Base-by-base conservation (phyloP, 1,140 invertebrate species). In the Papilio polytes region DNA sequence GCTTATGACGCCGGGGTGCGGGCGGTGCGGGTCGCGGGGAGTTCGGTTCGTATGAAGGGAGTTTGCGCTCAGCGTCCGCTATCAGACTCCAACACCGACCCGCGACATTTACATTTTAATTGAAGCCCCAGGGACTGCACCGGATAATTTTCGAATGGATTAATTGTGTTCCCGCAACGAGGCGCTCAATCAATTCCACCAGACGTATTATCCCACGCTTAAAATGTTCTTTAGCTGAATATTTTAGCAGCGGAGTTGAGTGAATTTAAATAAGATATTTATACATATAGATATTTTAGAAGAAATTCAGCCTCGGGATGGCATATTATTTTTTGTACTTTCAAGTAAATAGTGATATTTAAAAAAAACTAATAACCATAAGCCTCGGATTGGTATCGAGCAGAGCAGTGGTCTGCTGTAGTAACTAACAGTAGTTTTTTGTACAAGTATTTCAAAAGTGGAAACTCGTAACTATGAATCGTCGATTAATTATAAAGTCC, bases 61-160 rank as follows among this genome's bases (percentile, higher is more conserved):
- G 53, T 56, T 20, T 26, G 84, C 81, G 82, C 85, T 86, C 80
- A 82, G 0, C 46, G 48, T 48, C 83, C 85, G 85, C 84, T 87
- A 87, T 83, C 83, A 84, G 81, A 74, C 84, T 78, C 86, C 83
- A 83, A 85, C 83, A 85, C 82, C 84, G 82, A 79, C 81, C 73
- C 79, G 80, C 81, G 74, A 82, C 87, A 93, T 93, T 93, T 91
- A 91, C 90, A 93, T 92, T 93, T 92, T 91, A 92, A 93, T 93
- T 90, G 90, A 88, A 87, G 85, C 90, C 90, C 66, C 80, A 89
- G 91, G 87, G 85, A 86, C 81, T 89, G 88, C 88, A 88, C 88
- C 86, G 89, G 88, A 91, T 92, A 89, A 90, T 90, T 91, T 91
- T 85, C 86, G 88, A 93, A 91, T 91, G 89, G 89, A 92, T 89